phyloP scores from a whole-genome alignment of 2,888 invertebrate genomes.

The Ephialtes manifestator region DNA sequence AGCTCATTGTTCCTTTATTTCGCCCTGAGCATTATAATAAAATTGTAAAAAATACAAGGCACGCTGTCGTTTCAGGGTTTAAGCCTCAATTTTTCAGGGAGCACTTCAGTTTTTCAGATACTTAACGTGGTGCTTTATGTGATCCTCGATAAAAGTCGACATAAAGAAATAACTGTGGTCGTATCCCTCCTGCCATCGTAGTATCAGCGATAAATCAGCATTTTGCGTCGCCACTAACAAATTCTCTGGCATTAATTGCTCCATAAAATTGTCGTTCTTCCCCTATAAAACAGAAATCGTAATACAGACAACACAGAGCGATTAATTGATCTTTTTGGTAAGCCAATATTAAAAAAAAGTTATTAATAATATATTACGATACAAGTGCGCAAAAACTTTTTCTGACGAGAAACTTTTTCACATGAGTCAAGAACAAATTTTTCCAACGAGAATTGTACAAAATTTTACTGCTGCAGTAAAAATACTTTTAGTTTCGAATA shows the following conservation, averaged over 20 bases:
- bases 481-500: too few relatives aligned
- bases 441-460: too few relatives aligned
- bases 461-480: too few relatives aligned
- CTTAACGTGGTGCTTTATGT: constrained; percentile 95
- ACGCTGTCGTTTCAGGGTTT: not conserved
- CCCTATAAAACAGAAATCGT: constrained; percentile 88
- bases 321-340: not conserved
- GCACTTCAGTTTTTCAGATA: constrained; percentile 87
- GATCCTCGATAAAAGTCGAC: constrained; percentile 96
- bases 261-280: constrained; percentile 92
- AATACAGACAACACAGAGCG: not conserved
- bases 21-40: constrained; percentile 46
- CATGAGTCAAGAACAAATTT: too few relatives aligned
- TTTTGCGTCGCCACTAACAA: constrained; percentile 90
- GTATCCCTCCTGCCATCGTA: constrained; percentile 93
- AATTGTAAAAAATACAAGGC: constrained; percentile 58
- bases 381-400: too few relatives aligned
- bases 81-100: not conserved
- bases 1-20: constrained; percentile 20
- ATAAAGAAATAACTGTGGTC: constrained; percentile 99
- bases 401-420: too few relatives aligned
- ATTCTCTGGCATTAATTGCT: constrained; percentile 94
- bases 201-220: constrained; percentile 90
- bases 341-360: too few relatives aligned
- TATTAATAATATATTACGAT: too few relatives aligned